Percentiles rank a stretch among this genome's conserved stretches.
Conservation (phyloP, 2,797 vertebrate genomes). For the Hydrocynus forskahlii region DNA sequence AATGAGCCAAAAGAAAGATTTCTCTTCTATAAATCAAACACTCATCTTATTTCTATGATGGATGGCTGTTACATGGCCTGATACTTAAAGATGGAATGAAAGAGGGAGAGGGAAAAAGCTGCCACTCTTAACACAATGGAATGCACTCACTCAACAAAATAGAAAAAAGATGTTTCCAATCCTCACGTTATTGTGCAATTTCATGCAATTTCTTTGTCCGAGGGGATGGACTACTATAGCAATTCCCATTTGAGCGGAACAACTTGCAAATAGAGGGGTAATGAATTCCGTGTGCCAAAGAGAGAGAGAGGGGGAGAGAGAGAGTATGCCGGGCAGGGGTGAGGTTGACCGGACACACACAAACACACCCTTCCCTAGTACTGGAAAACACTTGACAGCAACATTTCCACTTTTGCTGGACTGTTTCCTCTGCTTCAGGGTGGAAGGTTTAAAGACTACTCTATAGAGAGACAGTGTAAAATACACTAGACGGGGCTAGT, state of each 20-base stretch:
- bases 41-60: neutral
- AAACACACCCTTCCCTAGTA: slow-evolving; percentile 48
- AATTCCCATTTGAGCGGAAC: slow-evolving; percentile 52
- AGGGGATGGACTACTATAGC: slow-evolving; percentile 47
- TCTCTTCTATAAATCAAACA: neutral
- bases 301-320: slow-evolving; percentile 44
- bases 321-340: slow-evolving; percentile 21
- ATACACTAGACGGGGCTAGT: slow-evolving; percentile 27
- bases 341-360: slow-evolving; percentile 38
- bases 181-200: slow-evolving; percentile 58
- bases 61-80: neutral
- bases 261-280: slow-evolving; percentile 47
- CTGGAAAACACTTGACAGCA: slow-evolving; percentile 60
- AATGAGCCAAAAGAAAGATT: no score
- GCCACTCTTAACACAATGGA: slow-evolving; percentile 32
- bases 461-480: slow-evolving; percentile 11
- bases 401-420: slow-evolving; percentile 69
- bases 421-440: slow-evolving; percentile 60
- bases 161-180: slow-evolving; percentile 57
- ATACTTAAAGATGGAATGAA: slow-evolving; percentile 6
- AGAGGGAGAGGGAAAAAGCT: neutral
- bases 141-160: slow-evolving; percentile 25
- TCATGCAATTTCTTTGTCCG: slow-evolving; percentile 49
- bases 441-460: slow-evolving; percentile 54
- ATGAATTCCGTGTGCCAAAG: slow-evolving; percentile 56